phyloP scores from a whole-genome alignment of 2,888 invertebrate species.

The Plemyria rubiginata region DNA sequence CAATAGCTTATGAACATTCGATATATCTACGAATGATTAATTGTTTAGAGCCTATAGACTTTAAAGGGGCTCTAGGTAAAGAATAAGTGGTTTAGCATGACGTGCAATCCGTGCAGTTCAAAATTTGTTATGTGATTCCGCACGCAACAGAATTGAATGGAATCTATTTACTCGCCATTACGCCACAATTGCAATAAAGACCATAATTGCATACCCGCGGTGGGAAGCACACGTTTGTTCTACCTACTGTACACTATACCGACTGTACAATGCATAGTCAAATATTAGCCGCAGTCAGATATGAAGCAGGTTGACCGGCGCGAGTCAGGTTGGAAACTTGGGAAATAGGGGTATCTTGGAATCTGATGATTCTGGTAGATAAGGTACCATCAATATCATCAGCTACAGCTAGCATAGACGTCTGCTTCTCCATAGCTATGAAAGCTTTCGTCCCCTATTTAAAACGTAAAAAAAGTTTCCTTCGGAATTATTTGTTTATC shows the following conservation, averaged over 20 bases:
- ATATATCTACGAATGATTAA: too few relatives aligned
- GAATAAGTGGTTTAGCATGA: not conserved
- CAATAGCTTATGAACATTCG: too few relatives aligned
- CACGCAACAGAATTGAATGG: slow-evolving; percentile 26
- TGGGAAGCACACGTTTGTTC: slow-evolving; percentile 19
- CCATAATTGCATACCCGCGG: slow-evolving; percentile 22
- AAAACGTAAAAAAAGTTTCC: too few relatives aligned
- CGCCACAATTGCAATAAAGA: slow-evolving; percentile 25
- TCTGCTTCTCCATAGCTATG: not conserved
- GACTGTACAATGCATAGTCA: slow-evolving; percentile 24
- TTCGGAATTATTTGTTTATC: too few relatives aligned
- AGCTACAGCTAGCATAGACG: not conserved
- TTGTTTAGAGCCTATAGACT: too few relatives aligned
- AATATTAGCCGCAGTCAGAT: slow-evolving; percentile 9
- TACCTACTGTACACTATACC: slow-evolving; percentile 3
- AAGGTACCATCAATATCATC: not conserved
- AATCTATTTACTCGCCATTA: slow-evolving; percentile 32
- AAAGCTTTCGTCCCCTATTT: too few relatives aligned
- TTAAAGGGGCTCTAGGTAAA: too few relatives aligned
- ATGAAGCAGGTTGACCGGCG: slow-evolving; percentile 5
- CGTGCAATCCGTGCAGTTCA: slow-evolving; percentile 7
- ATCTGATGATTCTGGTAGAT: not conserved
- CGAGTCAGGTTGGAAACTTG: not conserved
- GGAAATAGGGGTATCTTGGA: not conserved
- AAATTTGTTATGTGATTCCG: slow-evolving; percentile 15